phyloP scores from a whole-genome alignment of 1,140 invertebrate species.

The Bombus haemorrhoidalis region DNA sequence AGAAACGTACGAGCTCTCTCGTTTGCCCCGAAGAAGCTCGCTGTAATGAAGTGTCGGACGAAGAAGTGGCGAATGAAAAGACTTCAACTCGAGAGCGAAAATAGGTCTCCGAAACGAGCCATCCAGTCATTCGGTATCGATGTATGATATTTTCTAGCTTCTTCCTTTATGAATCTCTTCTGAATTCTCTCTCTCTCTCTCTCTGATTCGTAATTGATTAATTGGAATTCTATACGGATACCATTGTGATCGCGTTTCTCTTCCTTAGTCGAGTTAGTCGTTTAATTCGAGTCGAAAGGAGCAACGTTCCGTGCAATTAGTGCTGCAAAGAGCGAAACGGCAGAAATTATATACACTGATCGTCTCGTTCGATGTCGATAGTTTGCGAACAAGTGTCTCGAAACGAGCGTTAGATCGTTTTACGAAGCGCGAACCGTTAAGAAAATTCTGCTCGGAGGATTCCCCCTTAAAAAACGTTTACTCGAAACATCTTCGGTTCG shows the following conservation, averaged over 20 bases:
- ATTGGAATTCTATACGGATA: conserved; percentile 28
- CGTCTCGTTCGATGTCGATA: neutral
- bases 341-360: neutral
- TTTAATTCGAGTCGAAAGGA: neutral
- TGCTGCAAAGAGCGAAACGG: neutral
- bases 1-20: conserved; percentile 72
- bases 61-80: conserved; percentile 76
- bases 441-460: neutral
- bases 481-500: no score
- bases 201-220: conserved; percentile 28
- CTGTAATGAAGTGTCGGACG: conserved; percentile 77
- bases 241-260: neutral
- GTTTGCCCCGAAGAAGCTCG: conserved; percentile 75
- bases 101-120: conserved; percentile 71
- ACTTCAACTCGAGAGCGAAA: conserved; percentile 74
- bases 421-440: neutral
- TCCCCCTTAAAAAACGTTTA: no score
- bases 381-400: neutral
- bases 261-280: neutral
- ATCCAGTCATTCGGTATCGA: conserved; percentile 72
- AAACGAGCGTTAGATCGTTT: neutral
- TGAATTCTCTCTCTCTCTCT: neutral
- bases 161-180: neutral
- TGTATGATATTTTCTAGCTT: conserved; percentile 36
- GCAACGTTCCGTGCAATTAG: neutral